These are phyloP conservation scores for Allacma fusca DNA, from an alignment of 2,888 invertebrate species.

Conservation along the genomic window DNA sequence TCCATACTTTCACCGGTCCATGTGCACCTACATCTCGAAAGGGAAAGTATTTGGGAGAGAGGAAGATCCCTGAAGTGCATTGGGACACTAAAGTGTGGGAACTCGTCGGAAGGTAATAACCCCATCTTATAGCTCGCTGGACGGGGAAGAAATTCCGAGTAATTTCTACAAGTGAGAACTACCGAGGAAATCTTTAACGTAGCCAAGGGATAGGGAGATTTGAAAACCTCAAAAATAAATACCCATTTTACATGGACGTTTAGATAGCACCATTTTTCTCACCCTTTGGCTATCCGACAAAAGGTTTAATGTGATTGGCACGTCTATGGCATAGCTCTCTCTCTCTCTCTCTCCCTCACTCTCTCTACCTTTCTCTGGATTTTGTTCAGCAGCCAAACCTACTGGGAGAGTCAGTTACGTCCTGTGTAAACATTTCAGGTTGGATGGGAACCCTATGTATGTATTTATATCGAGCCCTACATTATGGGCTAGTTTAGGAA, in stretches of 20 bases:
- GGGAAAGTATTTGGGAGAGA: no score
- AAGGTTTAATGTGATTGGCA: constrained; percentile 12
- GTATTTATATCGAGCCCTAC: no score
- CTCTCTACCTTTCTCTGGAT: not conserved
- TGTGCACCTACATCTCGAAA: no score
- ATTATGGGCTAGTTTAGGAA: constrained; percentile 4
- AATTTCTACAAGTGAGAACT: constrained; percentile 2
- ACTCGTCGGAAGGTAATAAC: no score
- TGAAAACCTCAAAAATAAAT: constrained; percentile 16
- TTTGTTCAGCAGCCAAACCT: not conserved
- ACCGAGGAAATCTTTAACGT: not conserved
- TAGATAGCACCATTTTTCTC: not conserved
- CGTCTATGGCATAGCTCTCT: not conserved
- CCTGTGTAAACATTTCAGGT: not conserved
- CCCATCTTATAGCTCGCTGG: no score
- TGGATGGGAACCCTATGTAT: not conserved
- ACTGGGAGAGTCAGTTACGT: not conserved
- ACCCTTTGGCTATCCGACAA: not conserved
- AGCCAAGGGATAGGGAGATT: not conserved
- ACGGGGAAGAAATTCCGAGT: not conserved
- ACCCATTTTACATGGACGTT: not conserved
- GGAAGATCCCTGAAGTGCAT: no score
- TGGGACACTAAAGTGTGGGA: no score
- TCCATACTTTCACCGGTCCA: no score
- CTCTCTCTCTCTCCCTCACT: not conserved